Percentiles rank a stretch among this genome's conserved stretches.
Conservation (phyloP, 2,888 invertebrate genomes). For the Elmis aenea region DNA sequence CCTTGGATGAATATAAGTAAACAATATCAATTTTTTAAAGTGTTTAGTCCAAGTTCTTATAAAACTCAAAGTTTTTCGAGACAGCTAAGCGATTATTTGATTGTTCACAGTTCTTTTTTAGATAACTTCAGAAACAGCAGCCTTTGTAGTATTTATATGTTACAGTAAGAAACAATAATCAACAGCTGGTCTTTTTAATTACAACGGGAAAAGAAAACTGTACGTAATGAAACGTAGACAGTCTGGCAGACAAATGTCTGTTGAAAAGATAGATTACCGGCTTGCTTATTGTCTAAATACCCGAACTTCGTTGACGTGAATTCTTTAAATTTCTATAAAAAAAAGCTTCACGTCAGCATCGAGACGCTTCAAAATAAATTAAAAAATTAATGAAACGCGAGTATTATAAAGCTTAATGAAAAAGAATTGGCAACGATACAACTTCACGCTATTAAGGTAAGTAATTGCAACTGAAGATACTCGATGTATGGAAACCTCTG, state of each 20-base stretch:
- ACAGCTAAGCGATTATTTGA: too few relatives aligned
- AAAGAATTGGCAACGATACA: too few relatives aligned
- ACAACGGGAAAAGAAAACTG: constrained; percentile 32
- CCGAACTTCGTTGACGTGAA: constrained; percentile 25
- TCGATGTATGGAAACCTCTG: too few relatives aligned
- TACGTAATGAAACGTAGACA: constrained; percentile 36
- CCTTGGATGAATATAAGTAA: too few relatives aligned
- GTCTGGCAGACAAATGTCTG: constrained; percentile 33
- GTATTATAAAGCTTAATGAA: too few relatives aligned
- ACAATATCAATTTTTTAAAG: too few relatives aligned
- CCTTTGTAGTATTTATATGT: constrained; percentile 23
- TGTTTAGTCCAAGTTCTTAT: too few relatives aligned
- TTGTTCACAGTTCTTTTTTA: too few relatives aligned
- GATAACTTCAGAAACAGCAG: too few relatives aligned
- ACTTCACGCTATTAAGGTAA: too few relatives aligned
- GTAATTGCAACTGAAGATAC: too few relatives aligned
- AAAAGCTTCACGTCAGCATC: constrained; percentile 13
- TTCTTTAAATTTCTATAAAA: constrained; percentile 25
- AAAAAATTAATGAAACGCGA: constrained; percentile 5
- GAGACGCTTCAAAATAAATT: background rate
- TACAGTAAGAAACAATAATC: constrained; percentile 32
- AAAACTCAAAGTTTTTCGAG: too few relatives aligned
- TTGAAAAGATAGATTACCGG: constrained; percentile 37
- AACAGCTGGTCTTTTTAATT: constrained; percentile 39
- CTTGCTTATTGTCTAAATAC: constrained; percentile 38